Conservation (phyloP, 1,140 invertebrate species). For the Oncopeltus fasciatus region DNA sequence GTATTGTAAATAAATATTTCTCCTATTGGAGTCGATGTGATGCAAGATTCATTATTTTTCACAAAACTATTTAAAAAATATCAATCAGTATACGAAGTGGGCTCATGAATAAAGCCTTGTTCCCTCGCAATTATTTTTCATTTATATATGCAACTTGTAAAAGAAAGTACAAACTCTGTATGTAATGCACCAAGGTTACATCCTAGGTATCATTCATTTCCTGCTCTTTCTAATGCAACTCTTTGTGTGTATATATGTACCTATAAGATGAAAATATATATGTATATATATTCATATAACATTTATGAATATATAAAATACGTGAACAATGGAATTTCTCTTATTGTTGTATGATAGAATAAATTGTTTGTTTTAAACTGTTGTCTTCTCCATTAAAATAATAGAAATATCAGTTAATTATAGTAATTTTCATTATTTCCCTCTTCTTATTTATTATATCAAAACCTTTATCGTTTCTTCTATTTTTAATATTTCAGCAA, state of each 20-base stretch:
- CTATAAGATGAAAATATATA: conserved; percentile 18
- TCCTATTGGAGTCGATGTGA: background rate
- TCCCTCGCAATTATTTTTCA: conserved; percentile 15
- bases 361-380: conserved; percentile 20
- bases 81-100: conserved; percentile 13
- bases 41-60: conserved; percentile 1
- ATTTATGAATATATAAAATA: conserved; percentile 17
- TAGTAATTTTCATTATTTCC: background rate
- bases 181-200: conserved; percentile 16
- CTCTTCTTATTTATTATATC: background rate
- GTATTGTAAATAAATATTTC: conserved; percentile 4
- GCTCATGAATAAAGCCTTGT: conserved; percentile 13
- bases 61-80: no score
- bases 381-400: conserved; percentile 19
- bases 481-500: no score
- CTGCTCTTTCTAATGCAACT: conserved; percentile 18
- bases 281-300: conserved; percentile 18
- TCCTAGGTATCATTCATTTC: conserved; percentile 15
- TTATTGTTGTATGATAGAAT: conserved; percentile 20
- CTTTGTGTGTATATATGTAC: conserved; percentile 20
- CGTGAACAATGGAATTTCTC: conserved; percentile 18
- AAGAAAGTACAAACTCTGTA: conserved; percentile 16
- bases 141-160: conserved; percentile 14
- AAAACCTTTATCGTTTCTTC: no score
- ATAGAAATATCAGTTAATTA: conserved; percentile 19